These are phyloP conservation scores for Leptoteleia sp. DNA, from an alignment of 1,140 invertebrate genomes.

Conservation along the genomic window DNA sequence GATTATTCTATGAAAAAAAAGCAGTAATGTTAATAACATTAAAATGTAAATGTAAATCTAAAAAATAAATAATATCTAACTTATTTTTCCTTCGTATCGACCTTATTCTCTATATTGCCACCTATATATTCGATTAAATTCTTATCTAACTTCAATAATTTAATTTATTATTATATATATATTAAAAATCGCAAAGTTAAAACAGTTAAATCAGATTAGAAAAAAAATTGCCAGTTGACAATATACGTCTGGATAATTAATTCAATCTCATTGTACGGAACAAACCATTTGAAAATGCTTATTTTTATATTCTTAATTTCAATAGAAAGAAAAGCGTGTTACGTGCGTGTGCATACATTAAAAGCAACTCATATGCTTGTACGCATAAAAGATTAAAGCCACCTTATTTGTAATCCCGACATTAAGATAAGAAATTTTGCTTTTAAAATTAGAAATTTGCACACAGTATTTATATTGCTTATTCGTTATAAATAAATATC, in stretches of 20 bases:
- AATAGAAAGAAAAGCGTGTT: slow-evolving; percentile 36
- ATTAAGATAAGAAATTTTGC: not conserved
- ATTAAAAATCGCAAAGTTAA: not conserved
- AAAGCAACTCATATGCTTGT: slow-evolving; percentile 20
- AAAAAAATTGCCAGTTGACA: not conserved
- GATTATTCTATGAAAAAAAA: too few species aligned
- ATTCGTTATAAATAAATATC: too few species aligned
- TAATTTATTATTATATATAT: slow-evolving; percentile 12
- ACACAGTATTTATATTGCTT: not conserved
- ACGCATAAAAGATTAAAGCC: slow-evolving; percentile 27
- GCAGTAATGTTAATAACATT: too few species aligned
- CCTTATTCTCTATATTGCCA: too few species aligned
- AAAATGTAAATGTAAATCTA: too few species aligned
- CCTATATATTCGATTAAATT: slow-evolving; percentile 29
- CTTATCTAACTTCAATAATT: slow-evolving; percentile 28
- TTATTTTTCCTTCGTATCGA: too few species aligned
- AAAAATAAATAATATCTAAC: not conserved
- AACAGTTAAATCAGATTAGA: slow-evolving; percentile 1
- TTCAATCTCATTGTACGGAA: slow-evolving; percentile 5
- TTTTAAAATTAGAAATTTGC: not conserved
- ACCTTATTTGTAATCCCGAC: slow-evolving; percentile 12
- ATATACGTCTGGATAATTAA: slow-evolving; percentile 16
- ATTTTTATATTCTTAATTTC: slow-evolving; percentile 31
- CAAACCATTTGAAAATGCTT: slow-evolving; percentile 31
- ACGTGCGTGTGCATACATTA: slow-evolving; percentile 56